Conservation (phyloP, 2,113 vertebrate genomes). For the Tychaedon coryphoeus region DNA sequence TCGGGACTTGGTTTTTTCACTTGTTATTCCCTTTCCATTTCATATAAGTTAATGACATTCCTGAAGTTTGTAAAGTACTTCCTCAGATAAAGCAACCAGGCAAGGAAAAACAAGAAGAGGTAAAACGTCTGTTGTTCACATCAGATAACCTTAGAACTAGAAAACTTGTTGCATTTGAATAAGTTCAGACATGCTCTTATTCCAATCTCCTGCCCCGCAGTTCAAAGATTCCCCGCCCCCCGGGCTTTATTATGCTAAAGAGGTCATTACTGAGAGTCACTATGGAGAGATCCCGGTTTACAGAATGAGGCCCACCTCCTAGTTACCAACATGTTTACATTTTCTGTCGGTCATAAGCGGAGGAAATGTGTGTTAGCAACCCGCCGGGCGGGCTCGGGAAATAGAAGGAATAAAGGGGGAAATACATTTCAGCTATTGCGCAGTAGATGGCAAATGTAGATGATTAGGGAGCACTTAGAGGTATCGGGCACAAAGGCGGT, state of each 20-base stretch:
- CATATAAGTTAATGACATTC: not conserved
- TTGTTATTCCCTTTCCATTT: not conserved
- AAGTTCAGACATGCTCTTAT: constrained; percentile 23
- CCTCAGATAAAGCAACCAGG: not conserved
- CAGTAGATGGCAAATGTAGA: not conserved
- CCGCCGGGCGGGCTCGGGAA: not conserved
- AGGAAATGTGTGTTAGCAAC: constrained; percentile 57
- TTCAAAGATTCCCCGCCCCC: constrained; percentile 53
- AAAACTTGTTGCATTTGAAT: constrained; percentile 46
- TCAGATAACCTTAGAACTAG: constrained; percentile 35
- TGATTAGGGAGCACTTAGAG: not conserved
- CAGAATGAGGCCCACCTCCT: constrained; percentile 1
- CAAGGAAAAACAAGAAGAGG: not conserved
- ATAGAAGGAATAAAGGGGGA: not conserved
- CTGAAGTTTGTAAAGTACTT: not conserved
- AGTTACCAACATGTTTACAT: constrained; percentile 65
- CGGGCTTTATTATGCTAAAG: constrained; percentile 52
- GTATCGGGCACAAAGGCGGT: not conserved
- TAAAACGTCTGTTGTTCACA: not conserved
- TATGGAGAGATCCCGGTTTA: constrained; percentile 38
- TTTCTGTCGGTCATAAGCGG: constrained; percentile 47
- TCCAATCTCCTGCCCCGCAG: not conserved
- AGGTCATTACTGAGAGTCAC: constrained; percentile 55
- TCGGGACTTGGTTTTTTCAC: not conserved
- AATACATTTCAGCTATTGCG: not conserved